Base-by-base conservation (phyloP, 1,140 invertebrate genomes). In the Drosophila triauraria region DNA sequence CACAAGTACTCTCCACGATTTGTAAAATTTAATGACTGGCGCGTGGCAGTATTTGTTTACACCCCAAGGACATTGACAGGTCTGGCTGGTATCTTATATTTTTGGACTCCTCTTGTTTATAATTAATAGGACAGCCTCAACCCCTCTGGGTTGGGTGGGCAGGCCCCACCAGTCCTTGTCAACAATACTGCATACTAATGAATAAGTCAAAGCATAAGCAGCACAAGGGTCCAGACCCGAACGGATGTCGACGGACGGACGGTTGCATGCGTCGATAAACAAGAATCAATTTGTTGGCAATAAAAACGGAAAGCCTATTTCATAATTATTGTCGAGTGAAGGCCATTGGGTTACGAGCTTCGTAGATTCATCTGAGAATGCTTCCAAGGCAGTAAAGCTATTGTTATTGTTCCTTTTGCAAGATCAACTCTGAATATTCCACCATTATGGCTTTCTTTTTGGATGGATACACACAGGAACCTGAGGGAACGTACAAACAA, bases 171-270 rank as follows among this genome's bases (percentile, higher is more conserved):
- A 25, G 53, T 40, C 40, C 75, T 70, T 57, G 63, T 70, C 61
- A 78, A 83, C 70, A 63, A 76, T 67, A 72, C 75, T 70, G 81
- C 80, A 83, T 79, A 83, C 79, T 83, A 83, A 83, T 83, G 80
- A 67, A 43, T 44, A 53, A 67, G 50, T 65, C 47, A 32, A 42
- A 6, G 32, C 51, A 5, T 38, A 38, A 38, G 51, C 48, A 17
- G 48, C 27, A 12, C 27, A 20, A 17, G 13, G 27, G 30, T 17
- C 13, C 32, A 23, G 9, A 20, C 20, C 53, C 35, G n/a, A 68
- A 20, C 25, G 44, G 67, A 17, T n/a, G 12, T 32, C 25, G 47
- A 35, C 17, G 44, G 32, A 35, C 17, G 44, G 32, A 30, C 47
- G 57, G 47, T 54, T 61, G 53, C 27, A 79, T 76, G 80, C 81